phyloP scores from a whole-genome alignment of 2,797 vertebrate genomes.

The Cirrhinus mrigala region DNA sequence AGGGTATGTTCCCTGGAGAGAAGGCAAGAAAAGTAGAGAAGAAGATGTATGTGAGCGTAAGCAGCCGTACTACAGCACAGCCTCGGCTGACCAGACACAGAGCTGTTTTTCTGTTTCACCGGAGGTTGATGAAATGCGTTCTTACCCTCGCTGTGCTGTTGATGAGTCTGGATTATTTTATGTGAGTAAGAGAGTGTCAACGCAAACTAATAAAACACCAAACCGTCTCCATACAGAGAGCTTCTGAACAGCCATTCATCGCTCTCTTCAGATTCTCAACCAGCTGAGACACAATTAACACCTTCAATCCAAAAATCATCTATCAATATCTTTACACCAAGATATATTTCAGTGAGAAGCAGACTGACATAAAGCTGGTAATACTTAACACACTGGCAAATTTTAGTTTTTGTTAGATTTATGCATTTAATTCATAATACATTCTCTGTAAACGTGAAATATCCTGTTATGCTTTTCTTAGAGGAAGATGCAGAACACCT shows the following conservation, averaged over 20 bases:
- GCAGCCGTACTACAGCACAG: neutral
- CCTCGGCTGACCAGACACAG: neutral
- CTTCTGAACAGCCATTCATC: neutral
- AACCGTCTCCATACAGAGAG: neutral
- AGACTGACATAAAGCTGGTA: neutral
- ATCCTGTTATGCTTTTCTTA: neutral
- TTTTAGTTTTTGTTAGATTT: neutral
- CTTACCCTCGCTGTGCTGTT: neutral
- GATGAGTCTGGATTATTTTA: neutral
- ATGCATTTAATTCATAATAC: neutral
- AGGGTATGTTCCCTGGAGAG: constrained; percentile 8
- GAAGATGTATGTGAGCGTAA: neutral
- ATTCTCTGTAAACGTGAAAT: neutral
- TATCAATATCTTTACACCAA: neutral
- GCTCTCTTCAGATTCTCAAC: neutral
- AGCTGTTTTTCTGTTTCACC: neutral
- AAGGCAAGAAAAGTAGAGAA: neutral
- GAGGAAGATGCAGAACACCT: neutral
- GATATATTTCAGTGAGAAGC: neutral
- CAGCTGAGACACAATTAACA: neutral
- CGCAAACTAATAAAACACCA: neutral
- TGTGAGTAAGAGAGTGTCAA: neutral
- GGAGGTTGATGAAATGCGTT: neutral
- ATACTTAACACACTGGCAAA: too few species aligned
- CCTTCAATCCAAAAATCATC: neutral